Conservation (phyloP, 2,113 vertebrate genomes). For the Panurus biarmicus region DNA sequence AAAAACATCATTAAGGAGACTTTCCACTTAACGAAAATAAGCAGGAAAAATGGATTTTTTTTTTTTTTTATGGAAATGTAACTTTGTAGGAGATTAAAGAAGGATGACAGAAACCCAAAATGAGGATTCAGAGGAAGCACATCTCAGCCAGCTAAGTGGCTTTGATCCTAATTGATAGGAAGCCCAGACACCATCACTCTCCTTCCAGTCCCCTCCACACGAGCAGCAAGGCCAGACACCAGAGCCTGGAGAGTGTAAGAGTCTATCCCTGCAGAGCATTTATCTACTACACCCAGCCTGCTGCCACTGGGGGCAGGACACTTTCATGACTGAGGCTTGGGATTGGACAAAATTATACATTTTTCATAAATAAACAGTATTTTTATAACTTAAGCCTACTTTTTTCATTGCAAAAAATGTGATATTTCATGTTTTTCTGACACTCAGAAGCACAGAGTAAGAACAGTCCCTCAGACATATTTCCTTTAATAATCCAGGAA, state of each 20-base stretch:
- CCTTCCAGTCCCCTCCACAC: background rate
- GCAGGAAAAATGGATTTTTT: conserved; percentile 20
- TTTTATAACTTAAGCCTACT: background rate
- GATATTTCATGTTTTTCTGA: background rate
- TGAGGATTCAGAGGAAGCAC: background rate
- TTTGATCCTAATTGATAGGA: conserved; percentile 41
- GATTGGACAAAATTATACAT: background rate
- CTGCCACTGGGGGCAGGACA: background rate
- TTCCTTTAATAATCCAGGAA: background rate
- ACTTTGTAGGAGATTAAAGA: conserved; percentile 32
- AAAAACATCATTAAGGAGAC: conserved; percentile 25
- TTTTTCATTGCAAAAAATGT: background rate
- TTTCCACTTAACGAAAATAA: conserved; percentile 18
- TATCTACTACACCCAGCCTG: accelerated
- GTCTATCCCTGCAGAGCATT: background rate
- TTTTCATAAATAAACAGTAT: background rate
- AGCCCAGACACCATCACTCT: background rate
- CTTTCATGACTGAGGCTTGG: background rate
- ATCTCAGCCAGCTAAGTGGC: background rate
- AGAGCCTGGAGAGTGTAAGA: accelerated
- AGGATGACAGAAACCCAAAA: conserved; percentile 28
- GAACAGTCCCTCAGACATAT: background rate
- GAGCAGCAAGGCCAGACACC: background rate
- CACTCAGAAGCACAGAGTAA: background rate
- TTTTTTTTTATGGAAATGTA: conserved; percentile 33